A percentile compares a stretch with the other conserved stretches of the same genome.
phyloP scores from a whole-genome alignment of 2,113 vertebrate species.

The Gavialis gangeticus region DNA sequence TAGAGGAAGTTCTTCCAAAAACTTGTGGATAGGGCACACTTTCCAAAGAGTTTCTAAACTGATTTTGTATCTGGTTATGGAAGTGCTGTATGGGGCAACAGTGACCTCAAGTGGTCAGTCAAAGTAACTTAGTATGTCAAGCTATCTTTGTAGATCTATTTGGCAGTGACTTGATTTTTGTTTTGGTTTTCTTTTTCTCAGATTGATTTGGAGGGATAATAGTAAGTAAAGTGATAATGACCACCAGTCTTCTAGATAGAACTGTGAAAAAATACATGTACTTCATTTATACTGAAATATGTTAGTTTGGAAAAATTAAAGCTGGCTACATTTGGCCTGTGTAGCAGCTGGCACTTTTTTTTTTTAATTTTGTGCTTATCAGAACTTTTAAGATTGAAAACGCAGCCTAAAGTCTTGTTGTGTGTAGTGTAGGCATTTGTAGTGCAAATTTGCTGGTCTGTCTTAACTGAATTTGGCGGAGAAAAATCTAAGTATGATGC shows the following conservation, averaged over 20 bases:
- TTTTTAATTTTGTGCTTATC: neutral
- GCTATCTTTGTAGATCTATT: fast-evolving
- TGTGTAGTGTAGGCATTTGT: neutral
- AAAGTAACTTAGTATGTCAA: neutral
- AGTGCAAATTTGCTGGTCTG: neutral
- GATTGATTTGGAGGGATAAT: too few relatives aligned
- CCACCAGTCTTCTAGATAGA: too few relatives aligned
- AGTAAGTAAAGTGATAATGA: too few relatives aligned
- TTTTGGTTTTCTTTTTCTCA: neutral
- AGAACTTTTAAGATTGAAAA: neutral
- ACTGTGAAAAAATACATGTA: too few relatives aligned
- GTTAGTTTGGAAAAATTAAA: too few relatives aligned
- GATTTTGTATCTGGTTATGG: neutral
- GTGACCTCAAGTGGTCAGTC: conserved; percentile 66
- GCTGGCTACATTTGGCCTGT: too few relatives aligned
- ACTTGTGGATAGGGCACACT: neutral
- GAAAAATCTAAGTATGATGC: neutral
- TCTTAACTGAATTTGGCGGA: neutral
- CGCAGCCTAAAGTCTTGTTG: too few relatives aligned
- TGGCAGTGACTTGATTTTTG: neutral
- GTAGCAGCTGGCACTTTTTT: too few relatives aligned
- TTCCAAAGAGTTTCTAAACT: neutral
- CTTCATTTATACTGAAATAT: too few relatives aligned
- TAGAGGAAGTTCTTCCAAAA: neutral
- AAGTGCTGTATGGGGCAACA: conserved; percentile 6